Percentiles rank a stretch among this genome's conserved stretches.
These are phyloP conservation scores for Drosophila triauraria DNA, from an alignment of 1,140 invertebrate genomes.

Conservation along the genomic window DNA sequence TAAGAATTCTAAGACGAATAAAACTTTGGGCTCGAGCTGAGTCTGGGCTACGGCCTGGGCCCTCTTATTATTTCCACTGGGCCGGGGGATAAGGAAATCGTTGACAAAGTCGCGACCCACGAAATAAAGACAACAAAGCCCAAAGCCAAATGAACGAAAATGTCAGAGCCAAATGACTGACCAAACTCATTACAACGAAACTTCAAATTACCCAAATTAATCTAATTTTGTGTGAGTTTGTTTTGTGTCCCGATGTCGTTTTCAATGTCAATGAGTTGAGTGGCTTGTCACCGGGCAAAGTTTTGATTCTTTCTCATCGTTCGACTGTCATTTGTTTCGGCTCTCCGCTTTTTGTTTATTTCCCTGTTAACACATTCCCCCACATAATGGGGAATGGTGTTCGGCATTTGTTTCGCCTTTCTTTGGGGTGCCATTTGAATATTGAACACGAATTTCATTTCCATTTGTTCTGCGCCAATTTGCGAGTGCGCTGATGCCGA, in stretches of 20 bases:
- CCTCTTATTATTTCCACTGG: conserved; percentile 7
- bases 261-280: conserved; percentile 78
- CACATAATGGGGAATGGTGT: conserved; percentile 74
- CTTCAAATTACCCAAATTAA: conserved; percentile 81
- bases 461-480: conserved; percentile 22
- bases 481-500: conserved; percentile 10
- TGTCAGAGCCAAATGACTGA: conserved; percentile 78
- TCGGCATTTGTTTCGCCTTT: conserved; percentile 54
- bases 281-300: conserved; percentile 46
- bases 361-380: conserved; percentile 68
- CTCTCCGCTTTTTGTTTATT: conserved; percentile 16
- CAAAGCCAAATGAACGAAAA: conserved; percentile 52
- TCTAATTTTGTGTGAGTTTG: conserved; percentile 73
- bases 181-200: conserved; percentile 82
- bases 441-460: conserved; percentile 27
- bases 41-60: not conserved
- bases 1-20: conserved; percentile 50
- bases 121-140: conserved; percentile 72
- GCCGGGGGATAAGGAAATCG: conserved; percentile 20
- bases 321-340: conserved; percentile 59
- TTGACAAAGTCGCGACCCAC: conserved; percentile 42
- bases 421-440: conserved; percentile 11
- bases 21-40: conserved; percentile 31
- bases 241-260: conserved; percentile 24
- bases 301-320: conserved; percentile 46